Base-by-base conservation (phyloP, 1,140 invertebrate species). In the Ceratosolen fusciceps region DNA sequence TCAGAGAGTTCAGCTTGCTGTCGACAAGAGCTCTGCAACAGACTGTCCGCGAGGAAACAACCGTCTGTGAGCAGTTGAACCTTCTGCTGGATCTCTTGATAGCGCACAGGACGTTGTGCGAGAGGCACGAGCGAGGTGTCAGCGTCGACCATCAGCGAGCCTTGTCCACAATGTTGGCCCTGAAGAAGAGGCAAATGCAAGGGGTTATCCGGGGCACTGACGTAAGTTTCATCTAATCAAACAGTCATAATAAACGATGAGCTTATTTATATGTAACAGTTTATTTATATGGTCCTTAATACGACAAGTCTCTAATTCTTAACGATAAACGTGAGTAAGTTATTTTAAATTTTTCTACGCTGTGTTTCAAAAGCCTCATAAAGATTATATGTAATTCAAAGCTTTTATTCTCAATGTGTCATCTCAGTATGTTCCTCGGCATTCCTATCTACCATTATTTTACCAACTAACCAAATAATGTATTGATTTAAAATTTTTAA, bases 101-200 rank as follows among this genome's bases (percentile, higher is more conserved):
- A 14, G 92, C 92, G 5, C 94, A 94, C 82, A 92, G 90, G 86
- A 92, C 94, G 81, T 85, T 95, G 39, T 95, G 94, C 86, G 94
- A 95, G 79, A 90, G 94, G 78, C 92, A 95, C 83, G 94, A 95
- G 85, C 92, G 93, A 83, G 94, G 94, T 31, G 92, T 95, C 0
- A 92, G 93, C 19, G 91, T 92, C 29, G 94, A 95, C 87, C 94
- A 95, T 86, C 93, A 94, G 82, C 91, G 91, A 67, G 94, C 94
- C 3, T 87, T 94, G 10, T 91, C 93, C 4, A 94, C 94, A 79
- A 94, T 95, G 93, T 85, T 94, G 10, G 90, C 92, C 5, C 90
- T 94, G 76, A 95, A 95, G 83, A 94, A 94, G 83, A 90, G 93
- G 75, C 93, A 93, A 84, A 94, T 94, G 89, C 93, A 94, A 83